Base-by-base conservation (phyloP, 2,113 vertebrate genomes). In the Electrona antarctica region DNA sequence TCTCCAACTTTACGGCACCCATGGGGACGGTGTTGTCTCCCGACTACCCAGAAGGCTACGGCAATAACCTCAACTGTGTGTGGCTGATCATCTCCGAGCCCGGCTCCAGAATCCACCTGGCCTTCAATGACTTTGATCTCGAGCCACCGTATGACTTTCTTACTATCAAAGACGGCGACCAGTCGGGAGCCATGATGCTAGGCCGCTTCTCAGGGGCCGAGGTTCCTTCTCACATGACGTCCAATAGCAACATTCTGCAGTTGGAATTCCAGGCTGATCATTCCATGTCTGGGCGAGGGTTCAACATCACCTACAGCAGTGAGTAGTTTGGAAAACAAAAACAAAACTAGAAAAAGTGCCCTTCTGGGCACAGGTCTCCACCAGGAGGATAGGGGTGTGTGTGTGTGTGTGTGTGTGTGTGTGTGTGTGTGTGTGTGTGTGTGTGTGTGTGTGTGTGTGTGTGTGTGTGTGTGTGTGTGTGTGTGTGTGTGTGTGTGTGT, bases 231-330 rank as follows among this genome's bases (percentile, higher is more conserved):
- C 96, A 98, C 73, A 93, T 99, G 49, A 98, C 96, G 5, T 97
- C 96, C 78, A 97, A 97, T 60, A 95, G 93, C 84, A 96, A 98
- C 64, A 93, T 98, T 54, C 84, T 99, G 57, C 92, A 97, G 60
- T 74, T 99, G 83, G 97, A 99, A 91, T 99, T 99, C 90, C 96
- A 98, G 89, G 97, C 97, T 41, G 97, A 99, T 77, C 97, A 99
- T 77, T 99, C 97, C 0, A 99, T 98, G 96, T 98, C 97, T 12
- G 97, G 97, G 9, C 92, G 97, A 69, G 97, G 97, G 28, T 99
- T 99, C 87, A 99, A 99, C 81, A 98, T 99, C 89, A 97, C 95
- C 48, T 99, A 99, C 5, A 99, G 96, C 83, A 98, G 97, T 99
- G 87, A 95, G 97, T 93, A 13, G 60, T 28, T 64, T 41, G 3